Conservation (phyloP, 2,888 invertebrate species). For the Theretra japonica region DNA sequence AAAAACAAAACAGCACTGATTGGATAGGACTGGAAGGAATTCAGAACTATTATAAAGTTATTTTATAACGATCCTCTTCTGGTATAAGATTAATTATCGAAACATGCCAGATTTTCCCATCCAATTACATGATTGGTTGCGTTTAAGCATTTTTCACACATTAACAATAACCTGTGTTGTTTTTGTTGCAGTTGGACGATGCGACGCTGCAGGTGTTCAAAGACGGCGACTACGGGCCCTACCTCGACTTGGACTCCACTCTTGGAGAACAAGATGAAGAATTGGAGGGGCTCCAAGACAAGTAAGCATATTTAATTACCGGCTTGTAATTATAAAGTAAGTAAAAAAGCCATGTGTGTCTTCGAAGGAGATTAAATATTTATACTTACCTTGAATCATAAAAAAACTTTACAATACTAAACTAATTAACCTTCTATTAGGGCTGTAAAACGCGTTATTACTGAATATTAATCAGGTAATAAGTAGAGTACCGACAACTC, state of each 20-base stretch:
- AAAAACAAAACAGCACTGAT: constrained; percentile 5
- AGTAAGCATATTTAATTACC: constrained; percentile 84
- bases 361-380: no score
- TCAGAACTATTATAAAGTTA: not conserved
- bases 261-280: constrained; percentile 99
- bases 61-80: not conserved
- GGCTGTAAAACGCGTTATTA: no score
- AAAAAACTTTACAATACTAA: no score
- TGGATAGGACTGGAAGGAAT: constrained; percentile 3
- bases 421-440: no score
- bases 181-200: constrained; percentile 95
- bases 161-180: constrained; percentile 17
- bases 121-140: constrained; percentile 5
- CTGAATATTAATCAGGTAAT: no score
- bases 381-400: no score
- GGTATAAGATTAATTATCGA: not conserved
- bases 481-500: no score
- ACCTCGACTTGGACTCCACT: constrained; percentile 98
- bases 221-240: constrained; percentile 98
- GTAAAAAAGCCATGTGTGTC: not conserved
- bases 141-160: constrained; percentile 6
- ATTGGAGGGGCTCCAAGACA: constrained; percentile 97
- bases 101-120: not conserved
- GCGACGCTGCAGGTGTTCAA: constrained; percentile 98
- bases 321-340: not conserved